A percentile compares a stretch with the other conserved stretches of the same genome.
Evolutionary conservation across 2,888 invertebrate species (phyloP).

Genomic region (Coleophora deauratella): DNA sequence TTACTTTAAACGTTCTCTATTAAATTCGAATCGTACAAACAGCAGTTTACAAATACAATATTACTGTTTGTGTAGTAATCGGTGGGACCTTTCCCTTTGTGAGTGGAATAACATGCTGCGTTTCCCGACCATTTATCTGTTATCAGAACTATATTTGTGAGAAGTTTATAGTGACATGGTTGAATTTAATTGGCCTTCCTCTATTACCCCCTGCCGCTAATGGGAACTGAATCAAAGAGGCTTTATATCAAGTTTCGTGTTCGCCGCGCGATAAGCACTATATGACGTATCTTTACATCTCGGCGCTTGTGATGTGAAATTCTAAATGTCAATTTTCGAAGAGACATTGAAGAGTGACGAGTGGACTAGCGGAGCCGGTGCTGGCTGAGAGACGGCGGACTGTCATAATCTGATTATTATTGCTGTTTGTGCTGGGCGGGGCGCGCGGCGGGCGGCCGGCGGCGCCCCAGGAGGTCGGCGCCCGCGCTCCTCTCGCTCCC

Average conservation of each 20-base stretch:
- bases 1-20: constrained; percentile 62
- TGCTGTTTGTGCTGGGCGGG: constrained; percentile 58
- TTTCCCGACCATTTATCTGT: constrained; percentile 4
- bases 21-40: constrained; percentile 53
- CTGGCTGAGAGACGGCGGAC: constrained; percentile 48
- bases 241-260: constrained; percentile 31
- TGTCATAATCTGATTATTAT: constrained; percentile 74
- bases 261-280: neutral
- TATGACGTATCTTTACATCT: neutral
- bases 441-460: constrained; percentile 62
- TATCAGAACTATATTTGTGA: neutral
- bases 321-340: constrained; percentile 42
- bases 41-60: constrained; percentile 39
- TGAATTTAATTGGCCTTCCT: neutral
- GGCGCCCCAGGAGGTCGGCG: constrained; percentile 66
- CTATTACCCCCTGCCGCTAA: constrained; percentile 28
- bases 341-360: constrained; percentile 54
- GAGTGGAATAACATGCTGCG: constrained; percentile 7
- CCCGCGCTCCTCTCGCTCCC: constrained; percentile 56
- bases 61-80: constrained; percentile 37
- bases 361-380: constrained; percentile 41
- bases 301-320: constrained; percentile 20
- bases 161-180: neutral
- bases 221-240: constrained; percentile 27
- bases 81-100: constrained; percentile 13